These are phyloP conservation scores for Toxotes lorentzi DNA, from an alignment of 2,797 vertebrate genomes.

Conservation along the genomic window DNA sequence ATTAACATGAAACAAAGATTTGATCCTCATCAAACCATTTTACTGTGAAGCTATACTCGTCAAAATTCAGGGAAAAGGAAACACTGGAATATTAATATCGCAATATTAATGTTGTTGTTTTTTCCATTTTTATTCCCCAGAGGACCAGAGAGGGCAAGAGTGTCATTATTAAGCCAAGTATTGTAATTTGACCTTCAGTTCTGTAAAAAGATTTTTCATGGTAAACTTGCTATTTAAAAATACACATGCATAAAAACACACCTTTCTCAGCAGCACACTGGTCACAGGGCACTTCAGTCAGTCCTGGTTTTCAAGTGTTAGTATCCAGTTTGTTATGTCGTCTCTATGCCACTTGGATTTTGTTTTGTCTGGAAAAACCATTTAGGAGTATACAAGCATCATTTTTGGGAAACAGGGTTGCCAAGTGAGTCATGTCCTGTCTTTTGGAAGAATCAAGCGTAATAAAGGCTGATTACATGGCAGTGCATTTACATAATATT, in stretches of 20 bases:
- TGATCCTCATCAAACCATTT: constrained; percentile 55
- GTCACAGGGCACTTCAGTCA: background rate
- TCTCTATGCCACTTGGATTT: background rate
- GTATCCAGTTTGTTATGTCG: background rate
- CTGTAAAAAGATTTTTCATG: too few relatives aligned
- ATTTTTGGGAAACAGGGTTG: background rate
- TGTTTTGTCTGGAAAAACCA: background rate
- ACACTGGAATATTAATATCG: constrained; percentile 24
- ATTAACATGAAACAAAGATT: constrained; percentile 56
- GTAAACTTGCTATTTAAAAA: background rate
- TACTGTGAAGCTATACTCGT: constrained; percentile 32
- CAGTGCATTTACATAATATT: background rate
- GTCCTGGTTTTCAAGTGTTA: background rate
- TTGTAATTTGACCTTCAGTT: background rate
- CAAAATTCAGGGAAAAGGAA: constrained; percentile 37
- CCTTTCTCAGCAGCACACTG: background rate
- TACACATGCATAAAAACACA: background rate
- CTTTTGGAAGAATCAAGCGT: background rate
- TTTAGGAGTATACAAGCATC: background rate
- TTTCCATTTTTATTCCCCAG: constrained; percentile 17
- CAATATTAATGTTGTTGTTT: constrained; percentile 28
- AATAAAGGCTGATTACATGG: background rate
- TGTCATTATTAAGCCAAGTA: constrained; percentile 4
- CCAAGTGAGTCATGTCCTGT: background rate
- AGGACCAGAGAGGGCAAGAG: background rate